Conservation (phyloP, 2,113 vertebrate genomes). For the Cephalopholis sonnerati region DNA sequence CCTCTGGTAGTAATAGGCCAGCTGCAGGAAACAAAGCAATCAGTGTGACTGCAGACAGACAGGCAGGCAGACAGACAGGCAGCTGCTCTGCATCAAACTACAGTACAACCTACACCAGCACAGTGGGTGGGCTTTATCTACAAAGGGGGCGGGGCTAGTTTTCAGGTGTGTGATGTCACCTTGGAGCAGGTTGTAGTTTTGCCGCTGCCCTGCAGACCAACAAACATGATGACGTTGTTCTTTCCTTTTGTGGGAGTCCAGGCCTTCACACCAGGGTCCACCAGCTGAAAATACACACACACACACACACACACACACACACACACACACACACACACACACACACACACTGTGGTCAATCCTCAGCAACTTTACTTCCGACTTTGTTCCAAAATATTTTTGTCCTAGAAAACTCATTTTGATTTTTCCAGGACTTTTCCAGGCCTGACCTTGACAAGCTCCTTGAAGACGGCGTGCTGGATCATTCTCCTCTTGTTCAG, state of each 20-base stretch:
- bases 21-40: constrained; percentile 79
- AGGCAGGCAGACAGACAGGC: not conserved
- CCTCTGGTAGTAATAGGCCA: constrained; percentile 98
- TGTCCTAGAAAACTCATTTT: no score
- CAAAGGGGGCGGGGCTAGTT: not conserved
- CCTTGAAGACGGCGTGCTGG: constrained; percentile 98
- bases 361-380: no score
- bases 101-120: not conserved
- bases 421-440: no score
- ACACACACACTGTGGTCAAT: not conserved
- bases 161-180: constrained; percentile 77
- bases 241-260: constrained; percentile 99
- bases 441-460: constrained; percentile 95
- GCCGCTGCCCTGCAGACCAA: constrained; percentile 97
- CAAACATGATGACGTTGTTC: constrained; percentile 99
- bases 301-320: constrained; percentile 28
- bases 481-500: constrained; percentile 99
- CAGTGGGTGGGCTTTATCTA: no score
- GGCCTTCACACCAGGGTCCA: constrained; percentile 98
- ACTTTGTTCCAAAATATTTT: no score
- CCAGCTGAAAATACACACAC: constrained; percentile 85
- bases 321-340: not conserved
- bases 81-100: not conserved
- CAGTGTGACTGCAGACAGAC: no score
- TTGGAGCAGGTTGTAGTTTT: constrained; percentile 99